Evolutionary conservation across 2,113 vertebrate species (phyloP), one percentile per base, ranked within the genome.

Genomic region (Galbula dea): DNA sequence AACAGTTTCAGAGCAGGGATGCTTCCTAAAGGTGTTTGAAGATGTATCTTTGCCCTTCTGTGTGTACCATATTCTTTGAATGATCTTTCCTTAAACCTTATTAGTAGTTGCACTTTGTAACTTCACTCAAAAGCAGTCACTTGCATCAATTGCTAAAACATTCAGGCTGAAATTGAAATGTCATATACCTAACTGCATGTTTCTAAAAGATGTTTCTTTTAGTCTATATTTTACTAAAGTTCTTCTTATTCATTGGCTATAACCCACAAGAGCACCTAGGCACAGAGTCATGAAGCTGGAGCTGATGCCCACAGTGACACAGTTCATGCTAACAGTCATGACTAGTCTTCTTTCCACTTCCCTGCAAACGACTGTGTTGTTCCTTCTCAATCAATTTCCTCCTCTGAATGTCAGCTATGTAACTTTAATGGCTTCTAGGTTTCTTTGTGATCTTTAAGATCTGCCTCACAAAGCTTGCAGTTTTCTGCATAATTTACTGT

Each of bases 51-150:
- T 96, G 86, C 95, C 86, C 80, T 94, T 96, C 62, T 66, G 18
- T 55, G n/a, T 80, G 62, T 37, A 62, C 24, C 30, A 30, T 69
- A 94, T 93, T 59, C 69, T 91, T 57, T 61, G 46, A 87, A 48
- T 54, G 57, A 73, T 63, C 57, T 94, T 92, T 94, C 23, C 68
- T 91, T 88, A 93, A 95, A 82, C 55, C 48, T 94, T 74, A 94
- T 95, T 97, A 94, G 18, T 43, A 76, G 68, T n/a, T 96, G n/a
- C 20, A 46, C 23, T 92, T 92, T 90, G 39, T 39, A 71, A 36
- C 30, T 92, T 94, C 43, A 66, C 12, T 88, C 48, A 91, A 34
- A 84, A 82, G 21, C 34, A 59, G 27, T 37, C 68, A 73, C 69
- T 74, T 6, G 2, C 51, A 68, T 34, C 30, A 51, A 12, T 30